A percentile compares a stretch with the other conserved stretches of the same genome.
Conservation (phyloP, 2,888 invertebrate genomes). For the Agelastica alni region DNA sequence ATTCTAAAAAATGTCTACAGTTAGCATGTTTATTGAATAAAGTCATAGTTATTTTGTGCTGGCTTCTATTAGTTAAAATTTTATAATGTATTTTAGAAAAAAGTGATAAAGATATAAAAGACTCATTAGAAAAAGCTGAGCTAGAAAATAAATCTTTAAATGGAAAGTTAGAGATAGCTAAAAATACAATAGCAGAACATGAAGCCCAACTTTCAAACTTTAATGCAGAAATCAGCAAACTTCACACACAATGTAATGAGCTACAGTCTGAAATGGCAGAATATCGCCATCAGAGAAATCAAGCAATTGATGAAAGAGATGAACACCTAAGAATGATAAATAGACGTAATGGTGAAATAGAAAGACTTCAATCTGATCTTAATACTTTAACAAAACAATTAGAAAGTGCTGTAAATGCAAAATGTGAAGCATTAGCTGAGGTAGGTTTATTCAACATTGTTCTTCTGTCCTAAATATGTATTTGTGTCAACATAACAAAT, state of each 20-base stretch:
- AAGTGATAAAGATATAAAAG: slow-evolving; percentile 61
- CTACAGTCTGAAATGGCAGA: slow-evolving; percentile 70
- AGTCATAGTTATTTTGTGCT: too few species aligned
- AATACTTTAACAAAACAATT: slow-evolving; percentile 73
- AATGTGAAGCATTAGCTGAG: slow-evolving; percentile 72
- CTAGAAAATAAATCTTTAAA: slow-evolving; percentile 68
- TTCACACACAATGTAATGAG: slow-evolving; percentile 66
- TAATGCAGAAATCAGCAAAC: slow-evolving; percentile 66
- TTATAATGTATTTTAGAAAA: slow-evolving; percentile 58
- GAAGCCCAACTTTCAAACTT: slow-evolving; percentile 67
- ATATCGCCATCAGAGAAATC: slow-evolving; percentile 70
- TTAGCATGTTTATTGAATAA: too few species aligned
- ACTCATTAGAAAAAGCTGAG: slow-evolving; percentile 62
- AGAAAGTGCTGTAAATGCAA: slow-evolving; percentile 74
- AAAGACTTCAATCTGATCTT: slow-evolving; percentile 72
- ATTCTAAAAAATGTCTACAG: too few species aligned
- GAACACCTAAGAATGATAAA: slow-evolving; percentile 72
- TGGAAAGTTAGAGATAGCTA: slow-evolving; percentile 65
- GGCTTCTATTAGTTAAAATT: too few species aligned
- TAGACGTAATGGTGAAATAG: slow-evolving; percentile 73
- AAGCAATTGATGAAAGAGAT: slow-evolving; percentile 75
- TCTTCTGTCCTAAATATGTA: too few species aligned
- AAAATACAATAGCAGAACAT: slow-evolving; percentile 67
- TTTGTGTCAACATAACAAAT: too few species aligned
- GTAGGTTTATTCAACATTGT: too few species aligned